Evolutionary conservation across 1,140 invertebrate species (phyloP).

Genomic region (Idris sp.): DNA sequence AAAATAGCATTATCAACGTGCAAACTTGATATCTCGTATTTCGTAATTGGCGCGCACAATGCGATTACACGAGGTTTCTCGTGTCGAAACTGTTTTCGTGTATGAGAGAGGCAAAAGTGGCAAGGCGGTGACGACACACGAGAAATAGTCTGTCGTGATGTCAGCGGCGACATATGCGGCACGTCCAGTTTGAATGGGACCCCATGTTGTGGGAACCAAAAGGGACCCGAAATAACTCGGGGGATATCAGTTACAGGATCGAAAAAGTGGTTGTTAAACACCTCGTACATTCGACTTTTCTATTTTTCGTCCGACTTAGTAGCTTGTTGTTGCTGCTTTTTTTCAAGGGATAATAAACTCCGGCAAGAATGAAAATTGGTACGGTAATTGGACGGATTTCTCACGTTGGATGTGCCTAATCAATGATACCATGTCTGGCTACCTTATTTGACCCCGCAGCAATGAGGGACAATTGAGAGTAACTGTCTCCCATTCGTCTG

Average conservation of each 20-base stretch:
- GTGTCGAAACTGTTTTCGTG: slow-evolving; percentile 46
- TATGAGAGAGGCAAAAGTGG: not conserved
- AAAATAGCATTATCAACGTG: slow-evolving; percentile 29
- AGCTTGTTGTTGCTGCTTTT: not conserved
- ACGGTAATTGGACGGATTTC: slow-evolving; percentile 54
- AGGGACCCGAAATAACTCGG: slow-evolving; percentile 30
- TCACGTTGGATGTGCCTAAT: slow-evolving; percentile 48
- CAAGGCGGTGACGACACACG: slow-evolving; percentile 20
- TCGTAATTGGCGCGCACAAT: slow-evolving; percentile 32
- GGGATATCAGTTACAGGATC: slow-evolving; percentile 11
- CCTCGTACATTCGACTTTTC: slow-evolving; percentile 1
- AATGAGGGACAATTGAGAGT: slow-evolving; percentile 78
- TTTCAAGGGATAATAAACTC: not conserved
- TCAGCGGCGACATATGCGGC: slow-evolving; percentile 42
- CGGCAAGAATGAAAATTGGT: not conserved
- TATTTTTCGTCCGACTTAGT: not conserved
- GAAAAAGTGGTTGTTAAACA: slow-evolving; percentile 1
- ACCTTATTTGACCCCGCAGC: slow-evolving; percentile 77
- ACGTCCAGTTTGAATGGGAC: slow-evolving; percentile 32
- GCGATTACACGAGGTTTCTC: slow-evolving; percentile 7
- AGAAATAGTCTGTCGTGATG: slow-evolving; percentile 47
- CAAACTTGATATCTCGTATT: slow-evolving; percentile 32
- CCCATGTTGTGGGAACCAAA: slow-evolving; percentile 29
- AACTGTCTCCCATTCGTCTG: slow-evolving; percentile 73
- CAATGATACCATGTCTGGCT: slow-evolving; percentile 63